phyloP scores from a whole-genome alignment of 1,140 invertebrate genomes.

The Dufourea novaeangliae region DNA sequence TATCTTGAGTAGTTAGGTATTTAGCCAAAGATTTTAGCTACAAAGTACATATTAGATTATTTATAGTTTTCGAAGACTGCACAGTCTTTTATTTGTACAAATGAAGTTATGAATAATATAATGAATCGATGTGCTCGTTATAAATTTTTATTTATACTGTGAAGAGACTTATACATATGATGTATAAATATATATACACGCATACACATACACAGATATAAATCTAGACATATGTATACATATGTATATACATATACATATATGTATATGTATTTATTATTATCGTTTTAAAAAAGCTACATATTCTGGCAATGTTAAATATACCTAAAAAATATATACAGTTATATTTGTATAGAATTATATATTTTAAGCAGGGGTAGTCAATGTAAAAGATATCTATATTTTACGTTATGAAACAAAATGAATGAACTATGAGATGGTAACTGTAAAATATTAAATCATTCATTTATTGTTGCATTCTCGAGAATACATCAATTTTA shows the following conservation, averaged over 20 bases:
- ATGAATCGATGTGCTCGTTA: conserved; percentile 58
- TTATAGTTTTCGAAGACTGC: conserved; percentile 59
- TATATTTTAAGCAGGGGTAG: conserved; percentile 47
- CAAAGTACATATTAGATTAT: conserved; percentile 59
- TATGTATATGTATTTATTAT: conserved; percentile 51
- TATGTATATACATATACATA: conserved; percentile 44
- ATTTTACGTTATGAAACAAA: conserved; percentile 36
- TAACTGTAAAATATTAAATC: neutral
- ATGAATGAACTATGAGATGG: conserved; percentile 39
- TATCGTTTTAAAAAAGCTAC: conserved; percentile 59
- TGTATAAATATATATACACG: conserved; percentile 43
- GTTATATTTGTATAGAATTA: conserved; percentile 55
- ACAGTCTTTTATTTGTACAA: conserved; percentile 67
- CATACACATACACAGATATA: conserved; percentile 31
- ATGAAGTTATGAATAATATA: conserved; percentile 54
- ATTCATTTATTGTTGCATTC: conserved; percentile 1
- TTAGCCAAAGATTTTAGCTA: conserved; percentile 76
- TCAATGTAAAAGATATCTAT: conserved; percentile 43
- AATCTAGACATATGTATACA: conserved; percentile 7
- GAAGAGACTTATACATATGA: conserved; percentile 65
- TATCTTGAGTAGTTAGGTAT: conserved; percentile 66
- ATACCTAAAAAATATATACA: conserved; percentile 54
- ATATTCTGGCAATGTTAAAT: conserved; percentile 50
- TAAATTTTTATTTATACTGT: conserved; percentile 67
- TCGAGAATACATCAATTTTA: neutral